Evolutionary conservation across 2,113 vertebrate genomes (phyloP), one percentile per base, ranked within the genome.

Genomic region (Galeopterus variegatus): DNA sequence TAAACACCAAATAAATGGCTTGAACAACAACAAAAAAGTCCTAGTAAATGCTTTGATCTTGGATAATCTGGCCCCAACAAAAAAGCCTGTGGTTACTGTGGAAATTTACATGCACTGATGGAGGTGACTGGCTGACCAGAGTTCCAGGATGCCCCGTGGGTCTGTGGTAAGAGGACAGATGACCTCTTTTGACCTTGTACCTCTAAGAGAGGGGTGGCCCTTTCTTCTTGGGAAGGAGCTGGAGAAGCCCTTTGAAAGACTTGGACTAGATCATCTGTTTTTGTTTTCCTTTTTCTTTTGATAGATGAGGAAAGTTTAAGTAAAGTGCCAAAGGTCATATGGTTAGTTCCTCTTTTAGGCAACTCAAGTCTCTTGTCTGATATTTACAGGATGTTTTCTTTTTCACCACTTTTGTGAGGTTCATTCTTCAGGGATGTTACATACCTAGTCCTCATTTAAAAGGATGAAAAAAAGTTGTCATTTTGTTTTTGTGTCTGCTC

Each of bases 1-100:
- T 94, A 77, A 92, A 94, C 83, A 83, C 56, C 62, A 94, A 80
- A 87, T 73, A 93, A 93, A 26, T 69, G 54, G 69, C n/a, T 95
- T 95, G 41, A 41, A 41, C 41, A 41, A 41, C 41, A 41, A 41
- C 41, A 67, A 94, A 89, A 70, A 94, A 90, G 15, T 94, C 62
- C 72, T 73, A 62, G 62, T 91, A 83, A 93, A 91, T 50, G 64
- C 36, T 87, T 62, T 33, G 62, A 94, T 95, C 33, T 41, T 87
- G 50, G 41, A 62, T 91, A 77, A 60, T 69, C 69, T 82, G n/a
- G 54, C 28, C 65, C 41, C 48, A 73, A 10, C 48, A 11, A 64
- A 81, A 85, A 83, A 84, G 18, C 28, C n/a, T 62, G 84, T 93
- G 65, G 64, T 36, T 94, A 52, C 10, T 62, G 33, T n/a, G 85